Percentiles rank a stretch among this genome's conserved stretches.
Evolutionary conservation across 2,797 vertebrate species (phyloP).

Genomic region (Acridotheres tristis): DNA sequence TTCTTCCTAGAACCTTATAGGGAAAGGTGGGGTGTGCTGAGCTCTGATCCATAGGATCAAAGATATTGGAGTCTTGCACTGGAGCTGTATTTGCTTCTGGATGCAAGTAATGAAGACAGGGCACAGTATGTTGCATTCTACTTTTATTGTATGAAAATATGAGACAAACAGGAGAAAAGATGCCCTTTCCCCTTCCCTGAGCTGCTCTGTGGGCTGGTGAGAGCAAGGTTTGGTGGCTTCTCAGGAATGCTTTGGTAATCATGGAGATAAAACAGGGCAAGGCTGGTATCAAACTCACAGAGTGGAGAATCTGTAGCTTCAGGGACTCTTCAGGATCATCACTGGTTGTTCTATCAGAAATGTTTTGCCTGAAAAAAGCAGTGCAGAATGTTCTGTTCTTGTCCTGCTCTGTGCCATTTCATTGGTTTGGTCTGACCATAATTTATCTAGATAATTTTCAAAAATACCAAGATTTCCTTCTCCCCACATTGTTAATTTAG

Average conservation of each 20-base stretch:
- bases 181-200: neutral
- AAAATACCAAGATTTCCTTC: neutral
- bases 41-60: neutral
- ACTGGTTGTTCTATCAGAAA: neutral
- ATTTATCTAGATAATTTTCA: neutral
- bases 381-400: neutral
- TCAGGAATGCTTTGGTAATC: neutral
- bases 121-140: neutral
- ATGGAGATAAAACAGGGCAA: neutral
- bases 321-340: neutral
- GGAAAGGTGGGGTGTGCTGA: neutral
- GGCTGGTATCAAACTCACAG: neutral
- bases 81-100: neutral
- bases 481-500: neutral
- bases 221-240: neutral
- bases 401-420: neutral
- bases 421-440: neutral
- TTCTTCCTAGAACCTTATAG: neutral
- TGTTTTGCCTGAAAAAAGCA: neutral
- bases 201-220: neutral
- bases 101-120: neutral
- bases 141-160: neutral
- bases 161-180: neutral
- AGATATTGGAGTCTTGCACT: neutral
- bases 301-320: neutral